Conservation (phyloP, 2,113 vertebrate genomes). For the Dolichallabes microphthalmus region DNA sequence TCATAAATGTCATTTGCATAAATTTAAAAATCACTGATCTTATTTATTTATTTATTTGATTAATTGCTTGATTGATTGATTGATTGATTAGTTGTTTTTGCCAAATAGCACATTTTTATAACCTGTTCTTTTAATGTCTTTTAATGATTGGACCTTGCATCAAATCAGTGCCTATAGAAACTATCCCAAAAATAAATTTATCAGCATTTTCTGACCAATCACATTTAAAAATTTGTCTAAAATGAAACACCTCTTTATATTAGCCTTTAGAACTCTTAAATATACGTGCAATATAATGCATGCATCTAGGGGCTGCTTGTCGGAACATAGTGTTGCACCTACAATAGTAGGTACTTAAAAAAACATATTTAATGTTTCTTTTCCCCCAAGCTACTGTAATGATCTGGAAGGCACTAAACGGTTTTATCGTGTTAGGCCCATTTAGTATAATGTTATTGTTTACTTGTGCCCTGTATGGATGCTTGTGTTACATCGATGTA, state of each 20-base stretch:
- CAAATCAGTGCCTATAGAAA: neutral
- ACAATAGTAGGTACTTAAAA: neutral
- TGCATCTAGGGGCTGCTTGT: neutral
- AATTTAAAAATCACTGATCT: neutral
- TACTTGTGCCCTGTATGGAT: neutral
- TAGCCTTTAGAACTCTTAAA: neutral
- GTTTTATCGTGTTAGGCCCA: neutral
- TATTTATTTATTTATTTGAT: no score
- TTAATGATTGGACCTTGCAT: no score
- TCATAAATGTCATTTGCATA: neutral
- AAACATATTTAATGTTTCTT: neutral
- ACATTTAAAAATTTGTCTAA: neutral
- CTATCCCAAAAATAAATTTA: neutral
- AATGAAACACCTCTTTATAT: neutral
- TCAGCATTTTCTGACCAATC: neutral
- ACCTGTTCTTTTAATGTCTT: neutral
- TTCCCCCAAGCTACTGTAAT: neutral
- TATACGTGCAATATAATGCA: no score
- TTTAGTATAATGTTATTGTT: neutral
- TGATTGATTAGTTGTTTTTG: neutral
- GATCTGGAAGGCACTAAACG: neutral
- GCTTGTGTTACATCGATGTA: neutral
- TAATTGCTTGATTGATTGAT: no score
- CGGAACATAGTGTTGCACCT: neutral
- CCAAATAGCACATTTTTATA: neutral